These are phyloP conservation scores for Pissodes strobi DNA, from an alignment of 1,140 invertebrate genomes.

Conservation along the genomic window DNA sequence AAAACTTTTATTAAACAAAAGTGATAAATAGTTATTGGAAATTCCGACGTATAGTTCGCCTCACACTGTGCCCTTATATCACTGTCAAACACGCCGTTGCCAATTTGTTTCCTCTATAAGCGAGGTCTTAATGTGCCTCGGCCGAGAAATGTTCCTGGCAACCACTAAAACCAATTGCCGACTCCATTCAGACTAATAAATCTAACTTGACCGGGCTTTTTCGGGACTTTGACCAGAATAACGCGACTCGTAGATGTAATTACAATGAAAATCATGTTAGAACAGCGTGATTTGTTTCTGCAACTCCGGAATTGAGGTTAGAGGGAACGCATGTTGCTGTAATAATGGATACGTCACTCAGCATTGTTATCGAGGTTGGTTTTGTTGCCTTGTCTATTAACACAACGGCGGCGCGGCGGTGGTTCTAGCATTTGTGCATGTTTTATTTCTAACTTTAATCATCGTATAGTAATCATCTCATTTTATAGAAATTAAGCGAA, in stretches of 20 bases:
- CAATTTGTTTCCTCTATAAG: slow-evolving; percentile 37
- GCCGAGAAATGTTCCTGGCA: slow-evolving; percentile 38
- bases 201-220: slow-evolving; percentile 37
- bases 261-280: slow-evolving; percentile 7
- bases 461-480: no score
- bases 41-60: background rate
- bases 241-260: slow-evolving; percentile 1
- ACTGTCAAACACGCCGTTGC: slow-evolving; percentile 29
- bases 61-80: slow-evolving; percentile 25
- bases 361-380: background rate
- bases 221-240: slow-evolving; percentile 34
- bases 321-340: background rate
- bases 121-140: slow-evolving; percentile 38
- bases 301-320: slow-evolving; percentile 1
- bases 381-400: background rate
- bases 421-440: no score
- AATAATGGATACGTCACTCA: slow-evolving; percentile 5
- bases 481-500: no score
- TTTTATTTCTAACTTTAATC: no score
- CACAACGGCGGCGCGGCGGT: no score
- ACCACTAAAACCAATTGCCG: slow-evolving; percentile 42
- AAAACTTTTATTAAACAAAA: background rate
- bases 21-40: slow-evolving; percentile 2
- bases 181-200: slow-evolving; percentile 38
- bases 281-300: slow-evolving; percentile 2